These are phyloP conservation scores for Anguilla obscura DNA, from an alignment of 2,797 vertebrate species.

Conservation along the genomic window DNA sequence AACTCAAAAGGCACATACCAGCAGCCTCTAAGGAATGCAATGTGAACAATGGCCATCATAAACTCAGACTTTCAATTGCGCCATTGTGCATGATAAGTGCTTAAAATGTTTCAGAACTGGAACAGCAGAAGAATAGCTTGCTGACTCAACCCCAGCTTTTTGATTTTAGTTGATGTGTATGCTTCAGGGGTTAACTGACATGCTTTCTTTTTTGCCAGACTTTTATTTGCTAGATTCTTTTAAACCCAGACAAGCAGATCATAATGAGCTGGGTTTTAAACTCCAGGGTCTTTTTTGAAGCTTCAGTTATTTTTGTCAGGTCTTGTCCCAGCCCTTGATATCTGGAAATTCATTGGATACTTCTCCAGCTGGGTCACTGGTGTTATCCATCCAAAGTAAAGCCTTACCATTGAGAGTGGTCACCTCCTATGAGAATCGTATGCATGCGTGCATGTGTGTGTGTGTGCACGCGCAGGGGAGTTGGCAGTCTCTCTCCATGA, in stretches of 20 bases:
- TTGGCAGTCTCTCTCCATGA: background rate
- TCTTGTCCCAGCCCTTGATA: background rate
- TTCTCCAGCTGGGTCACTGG: background rate
- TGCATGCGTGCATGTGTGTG: background rate
- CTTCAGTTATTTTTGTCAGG: conserved; percentile 8
- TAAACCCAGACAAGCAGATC: background rate
- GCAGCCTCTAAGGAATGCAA: background rate
- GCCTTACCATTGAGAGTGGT: conserved; percentile 6
- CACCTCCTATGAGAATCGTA: background rate
- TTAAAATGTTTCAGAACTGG: background rate
- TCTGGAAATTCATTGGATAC: background rate
- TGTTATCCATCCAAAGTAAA: conserved; percentile 13
- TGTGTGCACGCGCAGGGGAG: background rate
- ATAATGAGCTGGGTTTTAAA: background rate
- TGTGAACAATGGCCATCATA: background rate
- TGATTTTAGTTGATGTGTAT: too few relatives aligned
- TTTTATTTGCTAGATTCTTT: background rate
- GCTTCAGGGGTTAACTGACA: conserved; percentile 20
- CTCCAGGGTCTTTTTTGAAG: conserved; percentile 14
- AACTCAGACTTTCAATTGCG: background rate
- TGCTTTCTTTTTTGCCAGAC: conserved; percentile 12
- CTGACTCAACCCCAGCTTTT: background rate
- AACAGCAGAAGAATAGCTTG: background rate
- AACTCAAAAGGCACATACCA: background rate
- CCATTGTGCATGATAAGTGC: background rate